Conservation (phyloP, 2,113 vertebrate species). For the Neofelis nebulosa region DNA sequence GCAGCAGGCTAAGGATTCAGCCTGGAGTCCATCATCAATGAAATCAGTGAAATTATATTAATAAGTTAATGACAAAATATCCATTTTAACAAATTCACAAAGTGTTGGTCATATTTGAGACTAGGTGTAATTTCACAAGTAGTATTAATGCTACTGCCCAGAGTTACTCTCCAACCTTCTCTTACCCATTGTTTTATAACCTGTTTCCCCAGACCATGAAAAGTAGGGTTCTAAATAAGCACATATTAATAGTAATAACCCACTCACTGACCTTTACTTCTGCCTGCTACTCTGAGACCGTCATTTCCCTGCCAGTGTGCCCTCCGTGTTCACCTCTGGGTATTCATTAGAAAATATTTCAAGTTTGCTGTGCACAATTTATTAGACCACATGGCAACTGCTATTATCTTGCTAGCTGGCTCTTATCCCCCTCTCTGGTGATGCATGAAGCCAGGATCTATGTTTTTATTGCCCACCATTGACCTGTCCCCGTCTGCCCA, state of each 20-base stretch:
- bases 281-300: background rate
- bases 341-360: background rate
- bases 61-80: background rate
- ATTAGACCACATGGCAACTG: background rate
- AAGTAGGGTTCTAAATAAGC: background rate
- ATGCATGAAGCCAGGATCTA: background rate
- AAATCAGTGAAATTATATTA: background rate
- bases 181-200: background rate
- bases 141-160: background rate
- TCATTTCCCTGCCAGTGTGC: background rate
- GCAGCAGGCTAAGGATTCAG: background rate
- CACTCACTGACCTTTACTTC: background rate
- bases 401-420: background rate
- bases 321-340: background rate
- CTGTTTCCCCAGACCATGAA: background rate
- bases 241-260: background rate
- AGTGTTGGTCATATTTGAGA: background rate
- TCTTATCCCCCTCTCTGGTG: fast-evolving
- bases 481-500: background rate
- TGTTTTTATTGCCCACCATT: background rate
- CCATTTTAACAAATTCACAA: background rate
- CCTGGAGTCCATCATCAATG: background rate
- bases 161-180: background rate
- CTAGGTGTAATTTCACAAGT: background rate
- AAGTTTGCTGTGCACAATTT: background rate